phyloP scores from a whole-genome alignment of 2,797 vertebrate genomes.

The Rhodeus uyekii region DNA sequence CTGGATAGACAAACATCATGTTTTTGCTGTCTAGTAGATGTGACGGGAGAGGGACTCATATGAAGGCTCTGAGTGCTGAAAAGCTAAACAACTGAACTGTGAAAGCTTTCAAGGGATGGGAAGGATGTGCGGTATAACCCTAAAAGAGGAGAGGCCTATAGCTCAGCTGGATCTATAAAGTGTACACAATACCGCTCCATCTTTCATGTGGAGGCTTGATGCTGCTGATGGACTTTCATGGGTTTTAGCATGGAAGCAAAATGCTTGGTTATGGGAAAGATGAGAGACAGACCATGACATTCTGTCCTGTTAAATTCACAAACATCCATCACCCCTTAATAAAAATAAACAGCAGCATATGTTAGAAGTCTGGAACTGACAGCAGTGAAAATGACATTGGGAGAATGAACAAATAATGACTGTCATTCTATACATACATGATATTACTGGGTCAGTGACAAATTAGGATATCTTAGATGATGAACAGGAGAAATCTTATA shows the following conservation, averaged over 20 bases:
- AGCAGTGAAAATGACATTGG: background rate
- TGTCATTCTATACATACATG: background rate
- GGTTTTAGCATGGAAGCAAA: slow-evolving; percentile 20
- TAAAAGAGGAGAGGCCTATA: slow-evolving; percentile 32
- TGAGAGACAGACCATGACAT: slow-evolving; percentile 29
- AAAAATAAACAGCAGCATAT: slow-evolving; percentile 12
- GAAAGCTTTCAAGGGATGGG: slow-evolving; percentile 43
- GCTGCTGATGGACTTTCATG: slow-evolving; percentile 47
- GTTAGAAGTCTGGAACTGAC: slow-evolving; percentile 12
- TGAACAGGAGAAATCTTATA: background rate
- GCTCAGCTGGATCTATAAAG: slow-evolving; percentile 27
- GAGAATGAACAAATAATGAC: background rate
- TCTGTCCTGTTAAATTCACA: slow-evolving; percentile 14
- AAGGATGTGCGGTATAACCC: slow-evolving; percentile 21
- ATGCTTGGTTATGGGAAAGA: slow-evolving; percentile 32
- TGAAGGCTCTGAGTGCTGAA: slow-evolving; percentile 31
- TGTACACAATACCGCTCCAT: background rate
- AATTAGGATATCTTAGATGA: background rate
- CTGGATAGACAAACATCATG: slow-evolving; percentile 33
- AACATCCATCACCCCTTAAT: slow-evolving; percentile 12
- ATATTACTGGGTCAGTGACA: background rate
- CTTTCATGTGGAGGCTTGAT: slow-evolving; percentile 39
- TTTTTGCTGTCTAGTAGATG: slow-evolving; percentile 24
- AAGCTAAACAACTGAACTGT: slow-evolving; percentile 43
- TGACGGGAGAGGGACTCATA: slow-evolving; percentile 15